These are phyloP conservation scores for Rhegmatorhina hoffmannsi DNA, from an alignment of 2,113 vertebrate species.

Conservation along the genomic window DNA sequence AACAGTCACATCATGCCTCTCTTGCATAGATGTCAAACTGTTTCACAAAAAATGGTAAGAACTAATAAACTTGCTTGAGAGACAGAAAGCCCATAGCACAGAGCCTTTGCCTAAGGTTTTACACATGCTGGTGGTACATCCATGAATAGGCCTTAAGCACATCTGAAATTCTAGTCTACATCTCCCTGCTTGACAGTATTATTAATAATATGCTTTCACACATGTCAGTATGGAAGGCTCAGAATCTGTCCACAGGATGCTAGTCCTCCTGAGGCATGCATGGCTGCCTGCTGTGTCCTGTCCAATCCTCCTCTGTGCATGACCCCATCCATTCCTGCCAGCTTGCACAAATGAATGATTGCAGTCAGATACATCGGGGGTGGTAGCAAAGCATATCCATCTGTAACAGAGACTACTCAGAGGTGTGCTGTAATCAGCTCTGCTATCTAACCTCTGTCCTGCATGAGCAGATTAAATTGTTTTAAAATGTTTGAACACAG, in stretches of 20 bases:
- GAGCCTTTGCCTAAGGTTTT: background rate
- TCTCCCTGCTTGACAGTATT: background rate
- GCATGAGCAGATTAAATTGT: slow-evolving; percentile 1
- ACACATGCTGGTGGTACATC: rapidly evolving
- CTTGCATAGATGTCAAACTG: background rate
- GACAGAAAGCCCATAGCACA: background rate
- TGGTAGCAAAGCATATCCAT: background rate
- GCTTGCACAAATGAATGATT: background rate
- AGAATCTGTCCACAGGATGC: background rate
- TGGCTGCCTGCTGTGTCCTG: rapidly evolving
- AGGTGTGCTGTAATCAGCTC: background rate
- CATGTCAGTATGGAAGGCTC: background rate
- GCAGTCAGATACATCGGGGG: rapidly evolving
- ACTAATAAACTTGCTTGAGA: background rate
- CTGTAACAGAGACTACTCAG: background rate
- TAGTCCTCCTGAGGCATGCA: background rate
- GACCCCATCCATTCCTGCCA: background rate
- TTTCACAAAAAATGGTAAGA: background rate
- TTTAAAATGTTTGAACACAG: slow-evolving; percentile 41
- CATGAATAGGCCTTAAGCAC: background rate
- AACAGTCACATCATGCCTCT: background rate
- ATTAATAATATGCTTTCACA: background rate
- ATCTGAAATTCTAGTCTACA: background rate
- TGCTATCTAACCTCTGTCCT: slow-evolving; percentile 5
- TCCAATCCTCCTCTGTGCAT: background rate